Base-by-base conservation (phyloP, 2,797 vertebrate species). In the Galago senegalensis region DNA sequence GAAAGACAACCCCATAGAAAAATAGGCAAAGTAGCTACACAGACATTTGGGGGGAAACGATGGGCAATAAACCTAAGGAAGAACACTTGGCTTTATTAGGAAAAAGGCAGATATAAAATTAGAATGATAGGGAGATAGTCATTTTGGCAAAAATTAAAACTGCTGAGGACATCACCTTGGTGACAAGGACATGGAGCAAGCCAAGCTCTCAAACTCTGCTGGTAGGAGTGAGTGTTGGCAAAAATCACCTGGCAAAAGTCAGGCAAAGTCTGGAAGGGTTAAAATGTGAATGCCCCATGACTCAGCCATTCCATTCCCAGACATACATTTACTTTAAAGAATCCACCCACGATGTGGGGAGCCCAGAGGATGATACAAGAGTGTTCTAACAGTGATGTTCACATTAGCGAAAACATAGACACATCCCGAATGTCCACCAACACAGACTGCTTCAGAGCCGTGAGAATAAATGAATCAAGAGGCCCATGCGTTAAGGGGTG, bases 401-500 rank as follows among this genome's bases (percentile, higher is more conserved):
- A 53, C 23, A 69, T 75, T 0, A 4, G 75, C n/a, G 25, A 72
- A 82, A 63, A 31, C 49, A 72, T 27, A 81, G 61, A 16, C 7
- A 9, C 6, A 4, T 11, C 40, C 83, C 93, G 90, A 69, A 80
- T n/a, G 56, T 80, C 12, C 25, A 34, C 49, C 37, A 8, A 43
- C 17, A 7, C 10, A 8, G 14, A 40, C 4, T 27, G 49, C 63
- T 34, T 61, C 49, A 29, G 87, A 81, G 60, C 27, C 18, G 56
- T 0, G 8, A 49, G 63, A 61, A 37, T 0, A 27, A 70, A 37
- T 0, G 11, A 58, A 77, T 8, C 2, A 46, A 77, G 67, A 61
- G 46, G 10, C 14, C 53, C 53, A n/a, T 0, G 0, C 10, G 4
- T 8, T 1, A 40, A 17, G 0, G 23, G 40, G 29, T 2, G 16